These are phyloP conservation scores for Apis cerana DNA, from an alignment of 1,140 invertebrate species.

Conservation along the genomic window DNA sequence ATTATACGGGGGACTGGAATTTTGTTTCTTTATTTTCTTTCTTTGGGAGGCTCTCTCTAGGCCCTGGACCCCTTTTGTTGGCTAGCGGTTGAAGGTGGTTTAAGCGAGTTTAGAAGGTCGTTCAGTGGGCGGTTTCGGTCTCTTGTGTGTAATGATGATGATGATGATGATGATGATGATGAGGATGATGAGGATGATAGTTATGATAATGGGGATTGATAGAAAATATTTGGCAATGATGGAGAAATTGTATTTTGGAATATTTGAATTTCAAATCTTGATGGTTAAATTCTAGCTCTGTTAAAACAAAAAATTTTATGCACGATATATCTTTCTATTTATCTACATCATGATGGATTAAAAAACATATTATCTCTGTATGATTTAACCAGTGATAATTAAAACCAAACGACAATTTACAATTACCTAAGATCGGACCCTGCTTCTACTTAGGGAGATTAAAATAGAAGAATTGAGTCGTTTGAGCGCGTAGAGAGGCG, in stretches of 20 bases:
- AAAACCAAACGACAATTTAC: no score
- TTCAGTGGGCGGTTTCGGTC: not conserved
- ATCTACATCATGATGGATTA: no score
- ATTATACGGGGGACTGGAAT: constrained; percentile 29
- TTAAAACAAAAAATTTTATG: no score
- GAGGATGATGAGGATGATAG: not conserved
- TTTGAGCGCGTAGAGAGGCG: constrained; percentile 18
- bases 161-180: not conserved
- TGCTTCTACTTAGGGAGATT: constrained; percentile 24
- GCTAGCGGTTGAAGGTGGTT: not conserved
- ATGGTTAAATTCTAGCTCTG: no score
- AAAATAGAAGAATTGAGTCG: constrained; percentile 38
- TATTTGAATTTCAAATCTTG: no score
- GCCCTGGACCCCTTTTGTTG: constrained; percentile 10
- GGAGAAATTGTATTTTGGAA: no score
- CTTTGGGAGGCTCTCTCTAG: not conserved
- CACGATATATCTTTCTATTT: no score
- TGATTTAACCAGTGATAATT: no score
- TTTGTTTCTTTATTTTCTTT: constrained; percentile 27
- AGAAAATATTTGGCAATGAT: no score
- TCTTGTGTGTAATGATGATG: not conserved
- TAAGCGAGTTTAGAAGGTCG: constrained; percentile 5
- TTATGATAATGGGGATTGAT: no score
- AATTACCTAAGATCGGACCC: not conserved
- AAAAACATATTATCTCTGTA: no score